phyloP scores from a whole-genome alignment of 92 coral and sea anemone species.

The Scolanthus callimorphus region DNA sequence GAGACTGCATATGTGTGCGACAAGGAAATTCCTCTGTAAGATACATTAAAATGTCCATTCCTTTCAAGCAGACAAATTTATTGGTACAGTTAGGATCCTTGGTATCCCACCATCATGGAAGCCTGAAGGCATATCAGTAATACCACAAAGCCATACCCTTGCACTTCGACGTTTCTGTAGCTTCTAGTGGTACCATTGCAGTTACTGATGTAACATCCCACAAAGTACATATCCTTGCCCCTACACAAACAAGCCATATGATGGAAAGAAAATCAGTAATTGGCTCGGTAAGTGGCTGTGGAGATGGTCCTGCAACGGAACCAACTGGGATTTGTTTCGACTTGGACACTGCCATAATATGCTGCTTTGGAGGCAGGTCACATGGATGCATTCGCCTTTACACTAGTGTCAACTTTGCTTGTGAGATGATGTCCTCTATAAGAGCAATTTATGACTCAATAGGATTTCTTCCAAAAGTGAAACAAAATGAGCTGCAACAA shows the following conservation, averaged over 20 bases:
- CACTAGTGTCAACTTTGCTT: no score
- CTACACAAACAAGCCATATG: no score
- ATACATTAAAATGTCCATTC: no score
- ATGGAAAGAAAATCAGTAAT: constrained; percentile 10
- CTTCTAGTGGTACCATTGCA: not conserved
- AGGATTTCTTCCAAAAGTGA: constrained; percentile 52
- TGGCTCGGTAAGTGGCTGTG: constrained; percentile 22
- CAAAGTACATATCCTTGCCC: not conserved
- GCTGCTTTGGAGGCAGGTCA: constrained; percentile 44
- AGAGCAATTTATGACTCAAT: constrained; percentile 10
- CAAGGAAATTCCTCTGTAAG: no score
- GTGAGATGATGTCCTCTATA: no score
- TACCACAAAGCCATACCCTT: no score
- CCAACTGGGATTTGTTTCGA: constrained; percentile 50
- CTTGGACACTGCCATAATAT: constrained; percentile 27
- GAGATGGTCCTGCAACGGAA: constrained; percentile 48
- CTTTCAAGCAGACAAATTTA: no score
- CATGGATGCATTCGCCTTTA: constrained; percentile 48
- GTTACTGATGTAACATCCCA: not conserved
- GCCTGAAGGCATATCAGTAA: no score
- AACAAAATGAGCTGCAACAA: constrained; percentile 34
- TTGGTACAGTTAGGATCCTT: no score
- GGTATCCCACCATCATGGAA: no score
- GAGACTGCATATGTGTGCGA: no score
- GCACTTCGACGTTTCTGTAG: not conserved